Evolutionary conservation across 2,888 invertebrate species (phyloP), one percentile per base, ranked within the genome.

Genomic region (Melanargia galathea): DNA sequence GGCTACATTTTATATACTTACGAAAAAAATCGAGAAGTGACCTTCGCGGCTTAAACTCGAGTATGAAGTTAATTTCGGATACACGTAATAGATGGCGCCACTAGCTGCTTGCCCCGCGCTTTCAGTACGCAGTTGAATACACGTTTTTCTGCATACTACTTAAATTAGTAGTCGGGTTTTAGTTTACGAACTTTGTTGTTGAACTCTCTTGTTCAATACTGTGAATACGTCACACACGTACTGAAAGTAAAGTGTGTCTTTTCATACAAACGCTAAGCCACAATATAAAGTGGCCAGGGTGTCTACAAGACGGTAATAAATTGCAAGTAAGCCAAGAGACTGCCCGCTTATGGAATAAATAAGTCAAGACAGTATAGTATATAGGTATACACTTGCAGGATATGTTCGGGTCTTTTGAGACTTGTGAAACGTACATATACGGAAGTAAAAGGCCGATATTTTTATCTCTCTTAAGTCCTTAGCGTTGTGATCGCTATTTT

Each of bases 271-370:
- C 16, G 43, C 16, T 43, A 43, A 52, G 43, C 55, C 26, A 26
- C 55, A 55, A 55, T 26, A 55, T 55, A 55, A 55, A 55, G 40
- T 40, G 55, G 43, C 26, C 40, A 18, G 26, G 11, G 40, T 43
- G 43, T 55, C 55, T 55, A 40, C 55, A 24, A 16, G 43, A 18
- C 40, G 24, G 55, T 54, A 22, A 61, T 61, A 61, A 61, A 61
- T 61, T 61, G 54, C 11, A 33, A 35, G 54, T 61, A 54, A 61
- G 46, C 46, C 54, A 30, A 8, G 33, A 59, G 16, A 5, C 24
- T 20, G 46, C 26, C 43, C 45, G 40, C 35, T 61, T 46, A 54
- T 54, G 35, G 45, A 46, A 61, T 35, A 52, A 54, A 60, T 60
- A 54, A 61, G 60, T 38, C 51, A 26, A 5, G 40, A 46, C 60